phyloP scores from a whole-genome alignment of 1,140 invertebrate species.

The Drosophila ercepeae region DNA sequence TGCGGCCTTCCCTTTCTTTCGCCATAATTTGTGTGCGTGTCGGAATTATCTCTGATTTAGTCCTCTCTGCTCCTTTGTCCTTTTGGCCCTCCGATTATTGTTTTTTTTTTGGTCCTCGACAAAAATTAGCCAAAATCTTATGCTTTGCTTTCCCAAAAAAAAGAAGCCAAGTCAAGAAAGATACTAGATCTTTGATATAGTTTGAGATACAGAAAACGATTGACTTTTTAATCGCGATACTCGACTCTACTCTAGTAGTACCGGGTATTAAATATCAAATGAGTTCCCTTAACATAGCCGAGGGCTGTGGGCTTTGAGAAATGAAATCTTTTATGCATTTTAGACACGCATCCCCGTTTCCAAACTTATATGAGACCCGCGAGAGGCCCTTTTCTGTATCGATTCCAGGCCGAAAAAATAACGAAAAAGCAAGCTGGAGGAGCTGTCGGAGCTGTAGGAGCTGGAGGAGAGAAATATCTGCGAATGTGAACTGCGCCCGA shows the following conservation, averaged over 20 bases:
- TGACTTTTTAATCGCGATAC: neutral
- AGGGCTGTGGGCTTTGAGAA: slow-evolving; percentile 4
- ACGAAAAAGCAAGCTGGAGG: neutral
- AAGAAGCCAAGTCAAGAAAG: slow-evolving; percentile 11
- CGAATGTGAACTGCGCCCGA: slow-evolving; percentile 61
- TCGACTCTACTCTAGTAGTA: no score
- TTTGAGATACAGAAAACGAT: neutral
- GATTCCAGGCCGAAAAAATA: slow-evolving; percentile 47
- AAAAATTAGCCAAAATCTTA: slow-evolving; percentile 37
- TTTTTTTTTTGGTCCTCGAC: neutral
- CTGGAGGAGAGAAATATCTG: slow-evolving; percentile 45
- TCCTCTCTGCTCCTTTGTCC: slow-evolving; percentile 24
- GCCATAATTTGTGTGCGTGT: slow-evolving; percentile 30
- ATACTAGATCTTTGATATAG: neutral
- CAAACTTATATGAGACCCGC: slow-evolving; percentile 32
- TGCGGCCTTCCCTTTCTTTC: slow-evolving; percentile 19
- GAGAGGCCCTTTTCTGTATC: slow-evolving; percentile 51
- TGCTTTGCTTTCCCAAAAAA: slow-evolving; percentile 12
- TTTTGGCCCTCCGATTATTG: neutral
- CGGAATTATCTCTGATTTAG: slow-evolving; percentile 38
- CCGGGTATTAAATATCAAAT: neutral
- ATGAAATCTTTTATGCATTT: slow-evolving; percentile 53
- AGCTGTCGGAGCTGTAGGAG: no score
- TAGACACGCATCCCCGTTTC: slow-evolving; percentile 48
- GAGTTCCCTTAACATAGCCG: no score